Evolutionary conservation across 2,113 vertebrate species (phyloP).

Genomic region (Sinocyclocheilus anophthalmus): DNA sequence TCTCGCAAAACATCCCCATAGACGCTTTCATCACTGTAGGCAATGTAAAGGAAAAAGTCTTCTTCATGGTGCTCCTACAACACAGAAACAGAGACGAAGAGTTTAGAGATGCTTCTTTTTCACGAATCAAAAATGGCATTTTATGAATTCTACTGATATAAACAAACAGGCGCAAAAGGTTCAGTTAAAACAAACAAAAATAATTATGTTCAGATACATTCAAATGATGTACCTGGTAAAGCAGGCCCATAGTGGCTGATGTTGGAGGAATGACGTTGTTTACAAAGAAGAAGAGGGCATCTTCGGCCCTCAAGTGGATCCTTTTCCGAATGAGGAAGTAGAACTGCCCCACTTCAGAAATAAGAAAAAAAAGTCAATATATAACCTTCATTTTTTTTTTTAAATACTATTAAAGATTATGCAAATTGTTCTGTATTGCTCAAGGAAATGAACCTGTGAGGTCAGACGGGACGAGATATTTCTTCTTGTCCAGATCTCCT

Average conservation of each 20-base stretch:
- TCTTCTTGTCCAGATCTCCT: constrained; percentile 94
- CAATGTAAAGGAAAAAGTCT: constrained; percentile 95
- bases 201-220: neutral
- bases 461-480: constrained; percentile 91
- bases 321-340: constrained; percentile 95
- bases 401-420: neutral
- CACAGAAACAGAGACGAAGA: constrained; percentile 23
- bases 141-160: neutral
- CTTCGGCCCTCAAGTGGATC: constrained; percentile 91
- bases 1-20: constrained; percentile 82
- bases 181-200: neutral
- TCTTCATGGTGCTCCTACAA: constrained; percentile 90
- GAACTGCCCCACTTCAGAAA: constrained; percentile 85
- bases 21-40: constrained; percentile 93
- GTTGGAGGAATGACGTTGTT: constrained; percentile 96
- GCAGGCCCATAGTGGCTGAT: constrained; percentile 91
- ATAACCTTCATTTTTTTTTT: neutral
- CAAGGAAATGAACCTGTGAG: constrained; percentile 79
- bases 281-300: constrained; percentile 94
- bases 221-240: constrained; percentile 81
- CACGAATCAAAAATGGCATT: neutral
- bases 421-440: neutral
- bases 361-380: neutral
- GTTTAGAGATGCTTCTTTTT: neutral
- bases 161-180: neutral